Base-by-base conservation (phyloP, 2,113 vertebrate genomes). In the Heliornis fulica region DNA sequence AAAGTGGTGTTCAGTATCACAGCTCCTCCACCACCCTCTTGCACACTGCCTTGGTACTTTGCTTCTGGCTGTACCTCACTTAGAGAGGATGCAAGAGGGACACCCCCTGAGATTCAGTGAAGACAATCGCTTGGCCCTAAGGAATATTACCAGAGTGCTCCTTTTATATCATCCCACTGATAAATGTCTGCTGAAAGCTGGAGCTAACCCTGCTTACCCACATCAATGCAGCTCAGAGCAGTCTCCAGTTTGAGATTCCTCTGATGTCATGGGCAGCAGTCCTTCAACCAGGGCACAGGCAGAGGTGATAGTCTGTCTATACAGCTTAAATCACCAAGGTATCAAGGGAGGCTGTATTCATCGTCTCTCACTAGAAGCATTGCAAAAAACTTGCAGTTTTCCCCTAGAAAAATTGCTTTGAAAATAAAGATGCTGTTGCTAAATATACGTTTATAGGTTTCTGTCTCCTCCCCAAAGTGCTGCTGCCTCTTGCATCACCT, bases 11-110 rank as follows among this genome's bases (percentile, higher is more conserved):
- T 63, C 17, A 31, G 16, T 41, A 50, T 16, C 64, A 48, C 29
- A 59, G 54, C 59, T 74, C 13, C 34, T 34, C 56, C n/a, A 66
- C 46, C 56, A 46, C 20, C 15, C 22, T 66, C 29, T 69, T 69
- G 50, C 46, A n/a, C 3, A 1, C 0, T 1, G 31, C 34, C 45
- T 18, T 50, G 21, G 51, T 26, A 53, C 51, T 41, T 45, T 0
- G 0, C 7, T 28, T 51, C 53, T 72, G 36, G 61, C 4, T 1
- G 20, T 23, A 21, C 34, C 36, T 75, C 43, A 46, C 25, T 76
- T 81, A 43, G 14, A 77, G 14, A 5, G 23, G 7, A 43, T 60
- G 29, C 34, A 43, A 76, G 60, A 77, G 7, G 3, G 1, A 18
- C 17, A 7, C 61, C 34, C n/a, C 32, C 6, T 69, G 71, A 69